Conservation (phyloP, 2,888 invertebrate genomes). For the Clanis bilineata region DNA sequence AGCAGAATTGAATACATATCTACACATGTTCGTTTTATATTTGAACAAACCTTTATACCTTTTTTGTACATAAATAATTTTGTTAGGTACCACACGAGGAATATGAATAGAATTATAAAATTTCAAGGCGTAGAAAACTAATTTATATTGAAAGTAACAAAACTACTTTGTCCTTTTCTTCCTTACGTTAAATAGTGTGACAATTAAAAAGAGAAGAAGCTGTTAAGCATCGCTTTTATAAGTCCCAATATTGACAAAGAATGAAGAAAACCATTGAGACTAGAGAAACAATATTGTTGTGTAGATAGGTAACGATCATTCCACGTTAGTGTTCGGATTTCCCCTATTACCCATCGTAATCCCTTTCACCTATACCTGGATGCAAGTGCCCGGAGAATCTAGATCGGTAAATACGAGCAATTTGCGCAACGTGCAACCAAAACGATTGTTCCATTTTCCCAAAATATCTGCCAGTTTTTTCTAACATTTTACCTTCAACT, state of each 20-base stretch:
- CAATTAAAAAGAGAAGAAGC: too few species aligned
- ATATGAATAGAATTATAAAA: too few species aligned
- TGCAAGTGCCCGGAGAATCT: constrained; percentile 1
- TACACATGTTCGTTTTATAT: too few species aligned
- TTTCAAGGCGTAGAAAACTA: too few species aligned
- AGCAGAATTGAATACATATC: neutral
- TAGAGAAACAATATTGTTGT: neutral
- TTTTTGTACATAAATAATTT: too few species aligned
- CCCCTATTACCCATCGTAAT: constrained; percentile 11
- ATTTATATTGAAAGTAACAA: too few species aligned
- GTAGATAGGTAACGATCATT: neutral
- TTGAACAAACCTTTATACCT: too few species aligned
- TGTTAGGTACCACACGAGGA: too few species aligned
- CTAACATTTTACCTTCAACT: neutral
- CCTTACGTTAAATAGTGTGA: too few species aligned
- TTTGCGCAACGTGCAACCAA: neutral
- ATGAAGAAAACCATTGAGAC: neutral
- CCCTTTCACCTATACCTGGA: neutral
- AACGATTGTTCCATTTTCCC: constrained; percentile 2
- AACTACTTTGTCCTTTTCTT: too few species aligned
- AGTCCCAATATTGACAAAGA: neutral
- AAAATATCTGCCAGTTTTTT: neutral
- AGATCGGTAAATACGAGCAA: constrained; percentile 4
- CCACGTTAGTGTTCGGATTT: constrained; percentile 6
- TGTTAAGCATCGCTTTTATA: too few species aligned